Evolutionary conservation across 2,797 vertebrate genomes (phyloP), one percentile per base, ranked within the genome.

Genomic region (Serranus cabrilla): DNA sequence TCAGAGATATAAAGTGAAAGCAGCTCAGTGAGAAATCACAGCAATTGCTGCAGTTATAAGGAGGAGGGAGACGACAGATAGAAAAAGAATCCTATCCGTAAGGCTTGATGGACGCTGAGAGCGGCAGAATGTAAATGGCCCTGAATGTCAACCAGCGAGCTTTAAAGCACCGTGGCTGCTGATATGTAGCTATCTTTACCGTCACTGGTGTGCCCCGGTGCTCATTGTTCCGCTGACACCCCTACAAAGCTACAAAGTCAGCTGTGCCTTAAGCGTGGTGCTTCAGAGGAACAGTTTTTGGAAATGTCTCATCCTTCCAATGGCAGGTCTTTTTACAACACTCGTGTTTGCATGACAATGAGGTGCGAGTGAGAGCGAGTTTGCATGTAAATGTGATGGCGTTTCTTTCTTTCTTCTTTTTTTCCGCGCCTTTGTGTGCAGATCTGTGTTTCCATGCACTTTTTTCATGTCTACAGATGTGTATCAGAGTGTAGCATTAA

Each of bases 11-110:
- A 58, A 78, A 71, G 49, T 80, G 74, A 77, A 80, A 89, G 82
- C 74, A 80, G 82, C 70, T 80, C 82, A 79, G 82, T 23, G 76
- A 89, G 77, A 90, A 82, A 84, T 83, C 75, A 73, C 50, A 42
- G 76, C 71, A 58, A 57, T 20, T 72, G 71, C 25, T 71, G 43
- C 49, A 45, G 63, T 78, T 75, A 59, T 27, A 62, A 46, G 76
- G 39, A 73, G 71, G 75, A 74, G 47, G 71, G 54, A 76, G 64
- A 50, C 51, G 67, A 60, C 3, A 54, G 52, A 73, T 25, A 31
- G 67, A 72, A 68, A 70, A 51, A 70, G 40, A 76, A 64, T 60
- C 18, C 54, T 64, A 79, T 74, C 9, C 8, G 52, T 12, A n/a
- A 34, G 62, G 61, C 82, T 76, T 78, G 66, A 79, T 77, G 59